These are phyloP conservation scores for Betta splendens DNA, from an alignment of 2,797 vertebrate genomes.

Conservation along the genomic window DNA sequence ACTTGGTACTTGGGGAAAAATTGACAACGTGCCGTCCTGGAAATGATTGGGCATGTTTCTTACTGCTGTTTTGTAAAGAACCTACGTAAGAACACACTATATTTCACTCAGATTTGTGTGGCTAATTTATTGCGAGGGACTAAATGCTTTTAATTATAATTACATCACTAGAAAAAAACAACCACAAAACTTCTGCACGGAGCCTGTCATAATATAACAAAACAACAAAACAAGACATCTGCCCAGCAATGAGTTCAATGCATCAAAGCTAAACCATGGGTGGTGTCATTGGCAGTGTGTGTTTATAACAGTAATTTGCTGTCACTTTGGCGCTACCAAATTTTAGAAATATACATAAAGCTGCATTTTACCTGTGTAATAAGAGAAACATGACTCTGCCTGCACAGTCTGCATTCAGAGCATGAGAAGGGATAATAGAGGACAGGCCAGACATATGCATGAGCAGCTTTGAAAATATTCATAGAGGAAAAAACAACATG, in stretches of 20 bases:
- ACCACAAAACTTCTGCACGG: slow-evolving; percentile 37
- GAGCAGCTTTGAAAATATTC: slow-evolving; percentile 47
- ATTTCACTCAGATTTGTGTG: slow-evolving; percentile 23
- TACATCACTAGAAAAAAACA: slow-evolving; percentile 37
- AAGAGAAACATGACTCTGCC: slow-evolving; percentile 15
- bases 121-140: slow-evolving; percentile 19
- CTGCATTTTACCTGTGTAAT: slow-evolving; percentile 35
- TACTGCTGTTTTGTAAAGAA: slow-evolving; percentile 19
- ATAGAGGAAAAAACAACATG: slow-evolving; percentile 46
- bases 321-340: slow-evolving; percentile 58
- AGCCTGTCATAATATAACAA: slow-evolving; percentile 53
- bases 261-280: slow-evolving; percentile 58
- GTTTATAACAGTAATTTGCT: slow-evolving; percentile 59
- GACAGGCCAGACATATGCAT: slow-evolving; percentile 26
- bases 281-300: too few species aligned
- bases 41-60: slow-evolving; percentile 15
- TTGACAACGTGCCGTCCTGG: slow-evolving; percentile 13
- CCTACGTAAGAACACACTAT: slow-evolving; percentile 18
- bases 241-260: slow-evolving; percentile 54
- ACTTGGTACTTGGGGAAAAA: too few species aligned
- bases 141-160: slow-evolving; percentile 30
- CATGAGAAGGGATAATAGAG: slow-evolving; percentile 24
- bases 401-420: slow-evolving; percentile 17
- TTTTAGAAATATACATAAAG: too few species aligned
- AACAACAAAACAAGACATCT: slow-evolving; percentile 68